Base-by-base conservation (phyloP, 2,113 vertebrate genomes). In the Cyprinodon brontotheroides region DNA sequence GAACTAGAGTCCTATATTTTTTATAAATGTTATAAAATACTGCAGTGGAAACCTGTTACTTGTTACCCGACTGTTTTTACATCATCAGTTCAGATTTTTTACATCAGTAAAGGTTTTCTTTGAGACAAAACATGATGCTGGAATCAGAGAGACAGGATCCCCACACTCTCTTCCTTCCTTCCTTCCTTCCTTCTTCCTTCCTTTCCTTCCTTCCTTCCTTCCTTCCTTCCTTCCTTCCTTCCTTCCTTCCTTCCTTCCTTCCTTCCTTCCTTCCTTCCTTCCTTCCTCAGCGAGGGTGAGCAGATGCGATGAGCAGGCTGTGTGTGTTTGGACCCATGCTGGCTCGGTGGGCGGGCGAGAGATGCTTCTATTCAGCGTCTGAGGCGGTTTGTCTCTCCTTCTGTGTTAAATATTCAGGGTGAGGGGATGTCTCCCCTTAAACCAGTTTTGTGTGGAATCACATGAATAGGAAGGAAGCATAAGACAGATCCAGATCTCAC, bases 241-340 rank as follows among this genome's bases (percentile, higher is more conserved):
- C 9, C 11, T 15, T 48, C 9, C 11, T 15, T 15, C 9, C 15
- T 15, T 50, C 2, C 15, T 36, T 48, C 57, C 62, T 61, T 64
- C 74, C 62, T 22, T 66, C 12, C 48, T 8, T 38, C 6, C 36
- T 29, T 39, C 40, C 10, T 8, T 2, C 17, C 40, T 45, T 29
- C 65, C 11, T 61, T 68, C 61, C 17, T 65, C 37, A 77, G 81
- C 53, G 45, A 73, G 70, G 45, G 73, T 86, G 91, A 92, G 78
- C 92, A 93, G 91, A 93, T 87, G 91, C 87, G 67, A 89, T 74
- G 86, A 91, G 87, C 89, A 90, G 87, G 72, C 77, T 67, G 78
- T 47, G 78, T 83, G 82, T 87, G 81, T 87, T 87, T 43, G 79
- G 83, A 29, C 78, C 68, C 81, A 65, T 81, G 86, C 83, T 85